Base-by-base conservation (phyloP, 2,797 vertebrate genomes). In the Oreochromis grahami region DNA sequence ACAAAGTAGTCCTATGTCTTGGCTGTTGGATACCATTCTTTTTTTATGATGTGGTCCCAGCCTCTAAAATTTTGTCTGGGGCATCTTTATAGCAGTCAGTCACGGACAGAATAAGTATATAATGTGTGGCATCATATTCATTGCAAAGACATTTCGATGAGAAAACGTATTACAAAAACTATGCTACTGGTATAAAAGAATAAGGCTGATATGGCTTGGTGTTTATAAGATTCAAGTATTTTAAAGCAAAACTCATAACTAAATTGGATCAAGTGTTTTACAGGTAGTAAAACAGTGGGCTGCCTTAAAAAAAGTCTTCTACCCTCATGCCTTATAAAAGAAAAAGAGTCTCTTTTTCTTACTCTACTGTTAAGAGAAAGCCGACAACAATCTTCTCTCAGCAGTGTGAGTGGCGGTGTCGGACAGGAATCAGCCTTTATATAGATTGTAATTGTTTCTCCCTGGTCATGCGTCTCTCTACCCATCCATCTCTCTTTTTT, bases 391-490 rank as follows among this genome's bases (percentile, higher is more conserved):
- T 93, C 94, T 91, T 92, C 91, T 92, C 87, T 89, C 86, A 83
- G 90, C 89, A 83, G 87, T 92, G 91, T 93, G 93, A 95, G 94
- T 93, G 92, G 88, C 87, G 63, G 88, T 86, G 91, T 94, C 88
- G 83, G 92, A 95, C 93, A 95, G 91, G 90, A 94, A 95, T 96
- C 94, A 93, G 92, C 93, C 94, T 95, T 94, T 95, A 94, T 95
- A 96, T 94, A 94, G 95, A 96, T 95, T 95, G 95, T 95, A 96
- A 96, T 95, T 95, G 96, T 96, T 96, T 95, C 93, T 94, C 92
- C 89, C 93, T 87, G 92, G 89, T 94, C 93, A 92, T 91, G 92
- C 89, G 88, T 94, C 93, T 91, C 92, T 93, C 92, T 87, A 90
- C 84, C 86, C 91, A 95, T 95, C 94, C 92, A 92, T 96, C 95